phyloP scores from a whole-genome alignment of 2,113 vertebrate species.

The Aplodontia rufa region DNA sequence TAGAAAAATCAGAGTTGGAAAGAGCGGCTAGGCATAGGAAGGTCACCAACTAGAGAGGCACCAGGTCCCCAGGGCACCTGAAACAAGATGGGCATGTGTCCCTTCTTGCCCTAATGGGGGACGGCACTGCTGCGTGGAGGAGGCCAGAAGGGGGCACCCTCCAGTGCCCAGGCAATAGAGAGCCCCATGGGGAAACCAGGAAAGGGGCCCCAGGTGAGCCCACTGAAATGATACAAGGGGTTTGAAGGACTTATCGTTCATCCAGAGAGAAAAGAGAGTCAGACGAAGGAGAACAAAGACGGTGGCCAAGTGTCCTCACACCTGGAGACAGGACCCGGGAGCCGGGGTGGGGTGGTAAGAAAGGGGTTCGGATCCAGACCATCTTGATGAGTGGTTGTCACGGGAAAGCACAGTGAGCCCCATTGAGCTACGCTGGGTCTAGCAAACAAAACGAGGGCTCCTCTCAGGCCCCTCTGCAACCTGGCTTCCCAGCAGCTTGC shows the following conservation, averaged over 20 bases:
- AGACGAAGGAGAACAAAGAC: neutral
- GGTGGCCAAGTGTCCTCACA: neutral
- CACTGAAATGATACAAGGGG: accelerated
- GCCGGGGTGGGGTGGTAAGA: neutral
- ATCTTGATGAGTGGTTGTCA: neutral
- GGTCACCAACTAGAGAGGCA: accelerated
- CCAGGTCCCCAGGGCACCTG: neutral
- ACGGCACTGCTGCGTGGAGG: neutral
- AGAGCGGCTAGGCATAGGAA: neutral
- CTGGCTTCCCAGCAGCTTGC: accelerated
- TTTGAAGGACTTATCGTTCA: no score
- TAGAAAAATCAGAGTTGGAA: neutral
- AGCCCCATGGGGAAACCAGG: accelerated
- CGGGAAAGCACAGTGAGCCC: neutral
- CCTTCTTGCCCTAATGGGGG: neutral
- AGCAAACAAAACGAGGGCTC: neutral
- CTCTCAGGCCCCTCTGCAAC: neutral
- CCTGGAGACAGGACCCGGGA: neutral
- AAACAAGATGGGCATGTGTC: no score
- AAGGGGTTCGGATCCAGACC: neutral
- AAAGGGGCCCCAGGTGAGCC: neutral
- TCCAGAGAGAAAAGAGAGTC: neutral
- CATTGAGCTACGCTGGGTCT: no score
- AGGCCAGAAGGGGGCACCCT: neutral
- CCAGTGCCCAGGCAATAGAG: neutral